Base-by-base conservation (phyloP, 2,888 invertebrate genomes). In the Spisula subtruncata region DNA sequence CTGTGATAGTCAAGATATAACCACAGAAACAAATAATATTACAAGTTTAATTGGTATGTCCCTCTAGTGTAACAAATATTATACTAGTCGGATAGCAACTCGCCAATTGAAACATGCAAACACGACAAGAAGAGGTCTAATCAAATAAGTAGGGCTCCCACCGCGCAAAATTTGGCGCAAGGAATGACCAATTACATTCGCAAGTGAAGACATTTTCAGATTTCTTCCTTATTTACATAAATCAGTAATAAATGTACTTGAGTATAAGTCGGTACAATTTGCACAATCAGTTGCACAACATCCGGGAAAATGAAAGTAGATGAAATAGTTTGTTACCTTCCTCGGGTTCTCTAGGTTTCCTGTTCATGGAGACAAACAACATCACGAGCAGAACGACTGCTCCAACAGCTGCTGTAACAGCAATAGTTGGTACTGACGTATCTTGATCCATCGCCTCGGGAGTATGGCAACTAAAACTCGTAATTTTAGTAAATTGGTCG, bases 331-430 rank as follows among this genome's bases (percentile, higher is more conserved):
- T 20, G 14, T 35, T 46, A 91, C 89, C 89, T 86, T 94, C 91
- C 35, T 93, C 87, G 20, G 94, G 89, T 87, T 93, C 90, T 66
- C 94, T 93, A 8, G 93, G 89, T 87, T 95, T 95, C 82, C 94
- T 95, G n/a, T 94, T 92, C 71, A 96, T 94, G 84, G 92, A 95
- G 89, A 95, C 96, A 0, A 96, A 90, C 54, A 96, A 88, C 32
- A 95, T 92, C 83, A 96, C 85, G n/a, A 96, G 92, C 18, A 96
- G 86, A 82, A 96, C 95, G 6, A 96, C 95, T 16, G 96, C 96
- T 0, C 96, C 96, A 29, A 96, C 96, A 18, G 96, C 96, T 14
- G 96, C 96, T 48, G 96, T 96, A 8, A 96, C 95, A 16, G 96
- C 96, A 41, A 96, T 89, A 20, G 96, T 93, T 75, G 96, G 95